phyloP scores from a whole-genome alignment of 2,113 vertebrate species.

The Oenanthe melanoleuca region DNA sequence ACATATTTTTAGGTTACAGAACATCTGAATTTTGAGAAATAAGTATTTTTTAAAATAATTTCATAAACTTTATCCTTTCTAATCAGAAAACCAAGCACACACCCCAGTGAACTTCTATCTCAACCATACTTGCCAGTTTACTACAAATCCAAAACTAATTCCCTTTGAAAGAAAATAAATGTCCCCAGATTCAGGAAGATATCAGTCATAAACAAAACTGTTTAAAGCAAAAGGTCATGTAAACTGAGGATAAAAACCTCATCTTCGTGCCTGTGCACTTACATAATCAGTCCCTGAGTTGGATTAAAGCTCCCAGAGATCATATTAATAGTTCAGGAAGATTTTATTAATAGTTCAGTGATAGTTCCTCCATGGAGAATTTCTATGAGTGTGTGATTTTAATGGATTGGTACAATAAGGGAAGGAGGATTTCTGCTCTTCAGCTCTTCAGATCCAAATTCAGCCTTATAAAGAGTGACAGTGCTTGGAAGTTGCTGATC shows the following conservation, averaged over 20 bases:
- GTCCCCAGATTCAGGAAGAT: background rate
- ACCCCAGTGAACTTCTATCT: background rate
- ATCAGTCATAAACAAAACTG: background rate
- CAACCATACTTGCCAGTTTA: background rate
- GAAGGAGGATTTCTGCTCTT: background rate
- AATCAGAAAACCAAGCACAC: background rate
- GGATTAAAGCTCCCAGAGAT: background rate
- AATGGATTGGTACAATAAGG: background rate
- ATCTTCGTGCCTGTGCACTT: background rate
- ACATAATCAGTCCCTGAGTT: background rate
- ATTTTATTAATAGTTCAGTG: conserved; percentile 44
- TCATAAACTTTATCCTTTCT: background rate
- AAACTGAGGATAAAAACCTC: background rate
- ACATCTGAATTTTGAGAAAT: background rate
- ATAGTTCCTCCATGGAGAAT: background rate
- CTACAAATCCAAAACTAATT: background rate
- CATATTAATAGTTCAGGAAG: background rate
- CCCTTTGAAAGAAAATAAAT: background rate
- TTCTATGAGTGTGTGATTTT: background rate
- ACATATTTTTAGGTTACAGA: background rate
- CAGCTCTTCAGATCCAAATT: background rate
- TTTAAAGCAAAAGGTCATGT: background rate
- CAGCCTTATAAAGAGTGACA: background rate
- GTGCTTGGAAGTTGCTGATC: background rate
- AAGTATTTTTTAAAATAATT: background rate